These are phyloP conservation scores for Limnothrissa miodon DNA, from an alignment of 2,113 vertebrate species.

Conservation along the genomic window DNA sequence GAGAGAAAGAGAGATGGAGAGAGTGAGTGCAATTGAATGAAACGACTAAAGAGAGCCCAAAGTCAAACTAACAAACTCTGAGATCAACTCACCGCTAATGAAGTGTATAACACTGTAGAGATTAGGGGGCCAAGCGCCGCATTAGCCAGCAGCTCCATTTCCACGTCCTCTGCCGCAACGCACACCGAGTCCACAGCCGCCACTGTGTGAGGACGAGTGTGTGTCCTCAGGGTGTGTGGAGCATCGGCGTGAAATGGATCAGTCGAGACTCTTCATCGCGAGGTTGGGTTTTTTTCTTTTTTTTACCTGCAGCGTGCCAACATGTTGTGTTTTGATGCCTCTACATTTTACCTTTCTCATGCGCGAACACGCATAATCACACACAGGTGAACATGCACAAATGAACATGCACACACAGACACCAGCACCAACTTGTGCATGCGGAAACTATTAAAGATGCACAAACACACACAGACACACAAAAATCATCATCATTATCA, in stretches of 20 bases:
- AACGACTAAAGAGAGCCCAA: background rate
- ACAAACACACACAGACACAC: too few relatives aligned
- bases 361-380: too few relatives aligned
- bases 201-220: background rate
- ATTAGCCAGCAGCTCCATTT: background rate
- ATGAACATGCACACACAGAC: background rate
- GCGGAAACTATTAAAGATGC: too few relatives aligned
- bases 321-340: background rate
- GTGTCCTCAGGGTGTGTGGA: background rate
- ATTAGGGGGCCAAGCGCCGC: background rate
- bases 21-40: background rate
- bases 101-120: background rate
- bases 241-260: background rate
- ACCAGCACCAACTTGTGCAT: too few relatives aligned
- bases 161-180: background rate
- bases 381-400: background rate
- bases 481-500: too few relatives aligned
- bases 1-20: background rate
- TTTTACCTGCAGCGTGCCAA: background rate
- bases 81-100: background rate
- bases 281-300: background rate
- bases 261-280: background rate
- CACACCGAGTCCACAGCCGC: too few relatives aligned
- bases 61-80: background rate
- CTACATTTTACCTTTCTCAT: too few relatives aligned